These are phyloP conservation scores for Ariopsis seemanni DNA, from an alignment of 2,113 vertebrate genomes.

Conservation along the genomic window DNA sequence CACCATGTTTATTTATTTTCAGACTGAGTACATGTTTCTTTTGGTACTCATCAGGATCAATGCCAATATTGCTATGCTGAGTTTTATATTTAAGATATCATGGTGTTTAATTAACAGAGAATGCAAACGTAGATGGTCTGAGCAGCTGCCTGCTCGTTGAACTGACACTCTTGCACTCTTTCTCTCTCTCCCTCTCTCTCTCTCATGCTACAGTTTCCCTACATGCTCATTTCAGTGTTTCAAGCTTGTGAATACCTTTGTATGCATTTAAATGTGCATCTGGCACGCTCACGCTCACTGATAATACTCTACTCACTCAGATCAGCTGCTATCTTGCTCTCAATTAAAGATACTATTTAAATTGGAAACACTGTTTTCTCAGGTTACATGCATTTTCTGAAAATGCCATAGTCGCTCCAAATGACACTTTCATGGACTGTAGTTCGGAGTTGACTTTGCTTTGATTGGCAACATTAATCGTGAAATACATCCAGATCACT, in stretches of 20 bases:
- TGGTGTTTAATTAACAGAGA: neutral
- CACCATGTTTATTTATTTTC: neutral
- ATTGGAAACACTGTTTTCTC: neutral
- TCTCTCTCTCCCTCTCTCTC: neutral
- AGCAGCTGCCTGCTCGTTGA: neutral
- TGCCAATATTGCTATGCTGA: neutral
- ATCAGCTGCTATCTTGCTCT: neutral
- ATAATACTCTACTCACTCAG: neutral
- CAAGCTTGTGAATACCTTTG: neutral
- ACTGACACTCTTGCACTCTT: neutral
- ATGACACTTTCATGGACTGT: neutral
- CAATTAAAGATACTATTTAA: neutral
- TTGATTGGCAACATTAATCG: neutral
- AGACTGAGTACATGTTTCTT: neutral
- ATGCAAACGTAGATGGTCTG: neutral
- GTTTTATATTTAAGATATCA: neutral
- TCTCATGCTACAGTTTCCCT: neutral
- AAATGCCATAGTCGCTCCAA: neutral
- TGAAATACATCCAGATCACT: neutral
- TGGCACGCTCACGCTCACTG: neutral
- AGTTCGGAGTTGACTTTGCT: neutral
- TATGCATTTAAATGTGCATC: neutral
- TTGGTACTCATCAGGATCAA: neutral
- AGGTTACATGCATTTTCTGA: neutral
- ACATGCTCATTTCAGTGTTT: neutral